phyloP scores from a whole-genome alignment of 1,140 invertebrate genomes.

The Eubasilissa regina region DNA sequence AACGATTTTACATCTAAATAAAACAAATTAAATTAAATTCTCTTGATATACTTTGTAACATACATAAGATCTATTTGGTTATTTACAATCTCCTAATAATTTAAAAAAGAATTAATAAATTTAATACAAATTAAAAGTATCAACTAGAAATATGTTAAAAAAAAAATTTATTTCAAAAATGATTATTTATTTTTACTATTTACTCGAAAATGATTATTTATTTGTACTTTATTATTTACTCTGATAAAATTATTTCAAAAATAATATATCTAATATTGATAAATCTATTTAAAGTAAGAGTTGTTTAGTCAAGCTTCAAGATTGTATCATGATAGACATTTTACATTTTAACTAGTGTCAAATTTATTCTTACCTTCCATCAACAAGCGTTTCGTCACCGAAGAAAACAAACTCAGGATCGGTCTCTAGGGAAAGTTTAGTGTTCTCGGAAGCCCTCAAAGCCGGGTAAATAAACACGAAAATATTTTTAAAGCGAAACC shows the following conservation, averaged over 20 bases:
- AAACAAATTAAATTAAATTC: no score
- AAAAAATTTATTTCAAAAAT: not conserved
- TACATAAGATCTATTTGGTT: no score
- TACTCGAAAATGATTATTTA: not conserved
- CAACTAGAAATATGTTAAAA: no score
- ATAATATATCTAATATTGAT: not conserved
- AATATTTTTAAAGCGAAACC: not conserved
- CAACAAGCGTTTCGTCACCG: conserved; percentile 7
- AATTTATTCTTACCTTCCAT: conserved; percentile 19
- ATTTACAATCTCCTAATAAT: no score
- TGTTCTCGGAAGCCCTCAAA: not conserved
- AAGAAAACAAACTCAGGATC: conserved; percentile 23
- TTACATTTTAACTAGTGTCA: not conserved
- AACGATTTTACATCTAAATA: no score
- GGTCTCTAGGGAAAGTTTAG: conserved; percentile 5
- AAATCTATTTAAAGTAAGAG: no score
- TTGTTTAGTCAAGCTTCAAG: no score
- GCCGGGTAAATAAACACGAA: conserved; percentile 21
- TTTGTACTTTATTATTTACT: not conserved
- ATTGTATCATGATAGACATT: not conserved
- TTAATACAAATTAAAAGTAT: no score
- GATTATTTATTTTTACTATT: not conserved
- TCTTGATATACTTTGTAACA: no score
- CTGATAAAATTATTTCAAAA: not conserved
- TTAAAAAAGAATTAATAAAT: no score